Evolutionary conservation across 2,888 invertebrate genomes (phyloP), one percentile per base, ranked within the genome.

Genomic region (Phortica magna): DNA sequence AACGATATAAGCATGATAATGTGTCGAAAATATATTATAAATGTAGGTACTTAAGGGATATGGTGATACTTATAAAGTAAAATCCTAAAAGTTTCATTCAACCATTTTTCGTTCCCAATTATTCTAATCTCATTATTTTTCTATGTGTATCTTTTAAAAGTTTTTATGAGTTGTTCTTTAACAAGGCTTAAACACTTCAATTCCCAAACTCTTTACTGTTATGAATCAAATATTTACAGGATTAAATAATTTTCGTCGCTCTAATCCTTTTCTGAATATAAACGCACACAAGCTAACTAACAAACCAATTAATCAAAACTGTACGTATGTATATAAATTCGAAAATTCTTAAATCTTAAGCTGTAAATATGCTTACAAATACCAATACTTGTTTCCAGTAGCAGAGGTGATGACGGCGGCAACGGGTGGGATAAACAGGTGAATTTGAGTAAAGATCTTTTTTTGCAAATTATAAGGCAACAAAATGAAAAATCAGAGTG

Each of bases 351-450:
- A 68, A 61, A 59, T 61, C 75, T 72, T 81, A 77, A 82, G 79
- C 83, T 82, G 78, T 80, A 78, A 81, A 83, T 82, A 83, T 77
- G 77, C 77, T 78, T 77, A 82, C 77, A 83, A 80, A 79, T 83
- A 17, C 48, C 9, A 48, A 48, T 7, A 48, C 48, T 6, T n/a
- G n/a, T n/a, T n/a, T n/a, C n/a, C n/a, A n/a, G 48, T 7, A 48
- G 48, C 48, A 48, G 48, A 31, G 2, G 31, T 31, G 0, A 31
- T 48, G 48, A 9, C 48, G 1, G 48, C 9, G 48, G 48, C 48
- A 48, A 14, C 3, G 48, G 48, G 14, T 12, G 48, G 3, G 14
- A 48, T 5, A 14, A 9, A 5, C 48, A 48, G 48, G 9, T 48
- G 14, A 48, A 48, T 12, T 48, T 31, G 1, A 31, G 7, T 48